These are phyloP conservation scores for Petroica traversi DNA, from an alignment of 2,113 vertebrate species.

Conservation along the genomic window DNA sequence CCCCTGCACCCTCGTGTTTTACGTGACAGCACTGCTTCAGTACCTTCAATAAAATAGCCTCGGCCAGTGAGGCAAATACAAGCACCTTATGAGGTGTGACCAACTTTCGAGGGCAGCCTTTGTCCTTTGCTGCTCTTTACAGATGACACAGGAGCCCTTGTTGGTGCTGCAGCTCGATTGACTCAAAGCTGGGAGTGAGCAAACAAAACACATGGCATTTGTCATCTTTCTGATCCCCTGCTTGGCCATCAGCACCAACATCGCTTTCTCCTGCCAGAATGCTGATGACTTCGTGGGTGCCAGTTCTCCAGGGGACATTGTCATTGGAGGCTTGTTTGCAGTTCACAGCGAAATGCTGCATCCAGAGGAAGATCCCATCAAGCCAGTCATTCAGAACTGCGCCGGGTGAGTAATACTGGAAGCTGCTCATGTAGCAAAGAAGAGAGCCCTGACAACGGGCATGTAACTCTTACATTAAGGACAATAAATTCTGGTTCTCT, in stretches of 20 bases:
- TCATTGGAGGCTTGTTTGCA: slow-evolving; percentile 77
- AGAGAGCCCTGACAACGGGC: background rate
- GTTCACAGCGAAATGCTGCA: slow-evolving; percentile 72
- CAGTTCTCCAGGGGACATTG: slow-evolving; percentile 69
- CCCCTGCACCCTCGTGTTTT: background rate
- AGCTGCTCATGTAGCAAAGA: background rate
- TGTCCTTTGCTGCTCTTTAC: slow-evolving; percentile 28
- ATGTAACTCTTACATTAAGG: background rate
- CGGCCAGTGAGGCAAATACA: slow-evolving; percentile 30
- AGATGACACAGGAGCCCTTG: slow-evolving; percentile 40
- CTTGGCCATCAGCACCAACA: slow-evolving; percentile 21
- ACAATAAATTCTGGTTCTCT: background rate
- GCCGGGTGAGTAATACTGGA: slow-evolving; percentile 74
- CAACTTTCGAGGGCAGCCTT: background rate
- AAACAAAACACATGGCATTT: slow-evolving; percentile 62
- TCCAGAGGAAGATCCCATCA: slow-evolving; percentile 49
- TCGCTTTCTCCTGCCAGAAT: slow-evolving; percentile 55
- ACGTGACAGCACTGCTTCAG: background rate
- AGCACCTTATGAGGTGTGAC: slow-evolving; percentile 40
- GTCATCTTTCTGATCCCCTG: slow-evolving; percentile 39
- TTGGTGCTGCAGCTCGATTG: background rate
- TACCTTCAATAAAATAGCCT: background rate
- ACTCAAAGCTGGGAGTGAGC: slow-evolving; percentile 14
- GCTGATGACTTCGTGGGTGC: slow-evolving; percentile 67
- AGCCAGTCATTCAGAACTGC: slow-evolving; percentile 75